Base-by-base conservation (phyloP, 1,140 invertebrate species). In the Euborellia annulipes region DNA sequence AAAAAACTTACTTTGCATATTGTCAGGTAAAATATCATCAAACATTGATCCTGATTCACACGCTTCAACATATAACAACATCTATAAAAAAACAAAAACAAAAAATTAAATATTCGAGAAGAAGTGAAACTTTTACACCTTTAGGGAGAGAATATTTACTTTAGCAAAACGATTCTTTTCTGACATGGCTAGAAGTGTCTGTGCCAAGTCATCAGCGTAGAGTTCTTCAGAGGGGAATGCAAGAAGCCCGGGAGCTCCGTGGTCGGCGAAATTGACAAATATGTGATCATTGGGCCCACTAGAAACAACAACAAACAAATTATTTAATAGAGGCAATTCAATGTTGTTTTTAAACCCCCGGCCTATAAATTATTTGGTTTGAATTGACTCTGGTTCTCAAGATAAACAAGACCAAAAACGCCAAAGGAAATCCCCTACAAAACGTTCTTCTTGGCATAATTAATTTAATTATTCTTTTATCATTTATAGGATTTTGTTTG, bases 21-120 rank as follows among this genome's bases (percentile, higher is more conserved):
- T 60, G 19, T 64, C 57, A 1, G 68, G 61, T 16, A 78, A 59
- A n/a, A 75, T 52, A 36, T 65, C 60, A 32, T 73, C 58, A 60
- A 80, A 80, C 72, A 80, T 79, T 1, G 76, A 78, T 6, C 77
- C 77, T 36, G 72, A 75, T 56, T 79, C 71, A 60, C 76, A 79
- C 11, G 77, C 72, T 58, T 80, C 77, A 44, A 79, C 55, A 58
- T 80, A 80, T 40, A 79, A 60, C 9, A 76, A 65, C 59, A 77
- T 55, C 71, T 75, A 54, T 41, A 62, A 60, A 48, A 45, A 49
- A 36, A 27, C 11, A 6, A 6, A 27, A 4, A 27, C 4, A 6
- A 6, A 6, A 27, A 27, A 27, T 41, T 16, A 27, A 34, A 46
- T 23, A 3, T 8, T 8, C 18, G 17, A 41, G 20, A 32, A 45